Conservation (phyloP, 2,797 vertebrate species). For the Xerus rutilus region DNA sequence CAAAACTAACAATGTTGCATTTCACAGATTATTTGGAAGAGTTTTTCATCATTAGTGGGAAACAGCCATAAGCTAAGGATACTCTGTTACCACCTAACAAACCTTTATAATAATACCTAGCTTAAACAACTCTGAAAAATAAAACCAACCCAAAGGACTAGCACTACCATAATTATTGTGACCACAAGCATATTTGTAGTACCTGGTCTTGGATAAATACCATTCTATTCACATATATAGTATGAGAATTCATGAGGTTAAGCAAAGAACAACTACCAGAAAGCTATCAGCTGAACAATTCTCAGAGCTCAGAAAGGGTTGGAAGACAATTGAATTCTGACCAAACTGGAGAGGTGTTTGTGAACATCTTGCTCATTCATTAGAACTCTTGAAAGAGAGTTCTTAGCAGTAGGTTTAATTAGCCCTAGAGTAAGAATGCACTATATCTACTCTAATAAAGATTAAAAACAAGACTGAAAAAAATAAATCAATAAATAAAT, state of each 20-base stretch:
- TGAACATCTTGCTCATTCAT: neutral
- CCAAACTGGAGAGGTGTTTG: neutral
- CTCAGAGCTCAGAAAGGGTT: neutral
- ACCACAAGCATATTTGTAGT: neutral
- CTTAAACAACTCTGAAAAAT: slow-evolving; percentile 19
- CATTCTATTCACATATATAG: neutral
- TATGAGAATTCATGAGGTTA: neutral
- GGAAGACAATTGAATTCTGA: neutral
- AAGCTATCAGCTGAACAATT: neutral
- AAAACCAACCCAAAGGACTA: neutral
- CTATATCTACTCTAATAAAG: neutral
- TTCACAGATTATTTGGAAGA: slow-evolving; percentile 18
- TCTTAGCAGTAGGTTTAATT: neutral
- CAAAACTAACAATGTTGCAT: neutral
- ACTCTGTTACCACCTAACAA: neutral
- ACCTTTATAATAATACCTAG: neutral
- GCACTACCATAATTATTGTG: neutral
- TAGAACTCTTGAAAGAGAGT: neutral
- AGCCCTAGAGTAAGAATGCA: neutral
- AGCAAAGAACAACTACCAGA: neutral
- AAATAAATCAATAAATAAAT: too few species aligned
- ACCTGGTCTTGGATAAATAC: neutral
- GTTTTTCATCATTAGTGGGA: neutral
- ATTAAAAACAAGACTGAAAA: slow-evolving; percentile 1
- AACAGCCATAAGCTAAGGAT: neutral